A percentile compares a stretch with the other conserved stretches of the same genome.
Evolutionary conservation across 2,797 vertebrate species (phyloP).

Genomic region (Mus minutoides): DNA sequence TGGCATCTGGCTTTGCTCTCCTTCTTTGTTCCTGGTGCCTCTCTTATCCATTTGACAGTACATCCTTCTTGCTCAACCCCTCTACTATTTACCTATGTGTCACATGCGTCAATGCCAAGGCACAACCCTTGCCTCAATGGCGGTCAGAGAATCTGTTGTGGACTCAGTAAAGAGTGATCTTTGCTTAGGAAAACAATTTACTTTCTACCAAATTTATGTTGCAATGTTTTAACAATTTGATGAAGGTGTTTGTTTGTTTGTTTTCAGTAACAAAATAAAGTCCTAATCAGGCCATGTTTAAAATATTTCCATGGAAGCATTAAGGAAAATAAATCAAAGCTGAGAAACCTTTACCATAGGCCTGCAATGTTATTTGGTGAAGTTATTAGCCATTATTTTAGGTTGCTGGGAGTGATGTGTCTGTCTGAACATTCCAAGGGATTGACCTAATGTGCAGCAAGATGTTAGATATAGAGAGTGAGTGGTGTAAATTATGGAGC

Average conservation of each 20-base stretch:
- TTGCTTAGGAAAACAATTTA: not conserved
- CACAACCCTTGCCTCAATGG: not conserved
- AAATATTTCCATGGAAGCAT: not conserved
- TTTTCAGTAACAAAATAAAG: not conserved
- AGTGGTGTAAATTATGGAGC: no score
- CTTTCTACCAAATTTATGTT: not conserved
- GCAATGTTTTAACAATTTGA: not conserved
- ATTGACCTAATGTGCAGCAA: not conserved
- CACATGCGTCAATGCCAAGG: not conserved
- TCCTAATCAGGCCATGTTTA: not conserved
- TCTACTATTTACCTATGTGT: not conserved
- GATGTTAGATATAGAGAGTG: not conserved
- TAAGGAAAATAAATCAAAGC: not conserved
- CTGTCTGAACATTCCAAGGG: not conserved
- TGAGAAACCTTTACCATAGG: not conserved
- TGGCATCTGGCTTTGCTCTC: fast-evolving
- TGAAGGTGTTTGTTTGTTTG: not conserved
- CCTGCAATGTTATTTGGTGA: not conserved
- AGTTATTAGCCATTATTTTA: not conserved
- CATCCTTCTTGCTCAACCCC: not conserved
- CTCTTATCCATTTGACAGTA: not conserved
- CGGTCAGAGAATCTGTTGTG: not conserved
- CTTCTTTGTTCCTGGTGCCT: not conserved
- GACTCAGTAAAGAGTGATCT: not conserved
- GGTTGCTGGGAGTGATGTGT: not conserved